phyloP scores from a whole-genome alignment of 2,888 invertebrate genomes.

The Euspilapteryx auroguttella region DNA sequence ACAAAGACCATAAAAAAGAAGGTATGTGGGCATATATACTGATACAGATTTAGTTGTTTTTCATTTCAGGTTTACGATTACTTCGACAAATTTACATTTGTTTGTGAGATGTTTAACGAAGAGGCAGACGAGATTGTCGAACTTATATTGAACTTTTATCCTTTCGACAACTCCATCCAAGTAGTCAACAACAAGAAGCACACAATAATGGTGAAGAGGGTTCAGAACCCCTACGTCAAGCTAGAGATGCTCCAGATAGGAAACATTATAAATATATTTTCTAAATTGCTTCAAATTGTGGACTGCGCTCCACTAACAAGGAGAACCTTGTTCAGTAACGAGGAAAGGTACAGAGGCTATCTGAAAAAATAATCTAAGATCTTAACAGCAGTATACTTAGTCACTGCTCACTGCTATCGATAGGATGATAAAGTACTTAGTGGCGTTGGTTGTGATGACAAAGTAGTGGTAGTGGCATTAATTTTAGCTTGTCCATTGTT shows the following conservation, averaged over 20 bases:
- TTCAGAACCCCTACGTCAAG: constrained; percentile 64
- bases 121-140: constrained; percentile 69
- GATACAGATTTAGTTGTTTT: too few relatives aligned
- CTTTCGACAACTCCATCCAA: constrained; percentile 79
- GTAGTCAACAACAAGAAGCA: constrained; percentile 65
- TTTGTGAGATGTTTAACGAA: constrained; percentile 85
- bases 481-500: too few relatives aligned
- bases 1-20: too few relatives aligned
- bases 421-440: too few relatives aligned
- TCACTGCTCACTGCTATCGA: too few relatives aligned
- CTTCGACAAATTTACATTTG: constrained; percentile 60
- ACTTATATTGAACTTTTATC: constrained; percentile 74
- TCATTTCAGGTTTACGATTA: constrained; percentile 49
- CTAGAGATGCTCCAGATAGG: constrained; percentile 73
- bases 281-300: constrained; percentile 68
- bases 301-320: constrained; percentile 73
- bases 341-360: constrained; percentile 68
- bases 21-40: too few relatives aligned
- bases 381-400: too few relatives aligned
- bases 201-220: constrained; percentile 65
- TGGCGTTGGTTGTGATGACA: too few relatives aligned
- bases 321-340: constrained; percentile 58
- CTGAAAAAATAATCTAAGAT: too few relatives aligned
- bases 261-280: constrained; percentile 72
- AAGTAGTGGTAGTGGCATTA: too few relatives aligned